A percentile compares a stretch with the other conserved stretches of the same genome.
phyloP scores from a whole-genome alignment of 2,888 invertebrate species.

The Busseola fusca region DNA sequence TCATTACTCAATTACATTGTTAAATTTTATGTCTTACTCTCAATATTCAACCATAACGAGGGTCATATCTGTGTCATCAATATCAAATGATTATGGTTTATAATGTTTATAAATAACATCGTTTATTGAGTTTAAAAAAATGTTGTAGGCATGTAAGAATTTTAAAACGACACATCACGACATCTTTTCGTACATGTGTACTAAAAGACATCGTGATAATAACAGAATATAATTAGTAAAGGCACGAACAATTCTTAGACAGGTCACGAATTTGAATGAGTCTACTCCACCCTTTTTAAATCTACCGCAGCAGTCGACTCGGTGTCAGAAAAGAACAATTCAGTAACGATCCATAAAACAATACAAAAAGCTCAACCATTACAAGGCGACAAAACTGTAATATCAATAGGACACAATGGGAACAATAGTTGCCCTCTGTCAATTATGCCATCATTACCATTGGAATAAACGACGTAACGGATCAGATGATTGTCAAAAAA shows the following conservation, averaged over 20 bases:
- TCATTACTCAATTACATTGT: constrained; percentile 81
- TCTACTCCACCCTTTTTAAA: constrained; percentile 84
- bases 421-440: constrained; percentile 88
- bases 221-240: constrained; percentile 57
- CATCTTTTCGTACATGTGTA: constrained; percentile 40
- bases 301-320: constrained; percentile 74
- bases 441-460: constrained; percentile 89
- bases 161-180: constrained; percentile 44
- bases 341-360: constrained; percentile 79
- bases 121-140: constrained; percentile 11
- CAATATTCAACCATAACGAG: constrained; percentile 62
- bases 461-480: constrained; percentile 86
- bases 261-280: constrained; percentile 74
- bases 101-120: constrained; percentile 28
- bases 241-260: constrained; percentile 63
- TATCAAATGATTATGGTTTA: constrained; percentile 40
- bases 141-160: constrained; percentile 28
- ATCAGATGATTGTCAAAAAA: constrained; percentile 85
- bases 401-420: constrained; percentile 87
- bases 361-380: constrained; percentile 82
- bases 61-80: constrained; percentile 55
- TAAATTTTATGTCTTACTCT: constrained; percentile 82
- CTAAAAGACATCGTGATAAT: constrained; percentile 1
- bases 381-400: constrained; percentile 88
- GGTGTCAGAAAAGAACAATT: constrained; percentile 75